Percentiles rank a stretch among this genome's conserved stretches.
These are phyloP conservation scores for Nothoprocta pentlandii DNA, from an alignment of 2,113 vertebrate species.

Conservation along the genomic window DNA sequence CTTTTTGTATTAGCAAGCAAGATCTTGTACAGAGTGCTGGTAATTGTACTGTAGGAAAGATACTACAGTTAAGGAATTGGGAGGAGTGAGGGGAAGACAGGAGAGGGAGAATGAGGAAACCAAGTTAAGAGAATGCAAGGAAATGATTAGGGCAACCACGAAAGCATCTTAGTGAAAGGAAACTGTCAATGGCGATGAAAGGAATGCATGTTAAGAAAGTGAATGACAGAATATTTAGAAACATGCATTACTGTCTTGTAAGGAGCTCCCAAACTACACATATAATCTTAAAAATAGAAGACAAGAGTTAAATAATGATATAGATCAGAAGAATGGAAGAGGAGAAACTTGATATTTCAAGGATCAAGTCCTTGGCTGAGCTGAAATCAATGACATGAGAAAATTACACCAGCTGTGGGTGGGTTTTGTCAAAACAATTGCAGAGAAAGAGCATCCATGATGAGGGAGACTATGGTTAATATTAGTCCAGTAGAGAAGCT, in stretches of 20 bases:
- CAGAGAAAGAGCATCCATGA: neutral
- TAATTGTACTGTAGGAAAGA: neutral
- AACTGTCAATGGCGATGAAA: neutral
- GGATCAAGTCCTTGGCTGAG: neutral
- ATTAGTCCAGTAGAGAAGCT: constrained; percentile 20
- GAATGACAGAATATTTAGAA: neutral
- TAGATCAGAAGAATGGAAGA: neutral
- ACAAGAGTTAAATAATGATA: neutral
- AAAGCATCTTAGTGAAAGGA: neutral
- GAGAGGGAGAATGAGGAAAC: neutral
- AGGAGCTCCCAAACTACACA: neutral
- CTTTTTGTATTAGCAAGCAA: constrained; percentile 8
- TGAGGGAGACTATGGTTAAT: neutral
- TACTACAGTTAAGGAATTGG: neutral
- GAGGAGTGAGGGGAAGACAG: too few species aligned
- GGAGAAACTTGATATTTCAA: neutral
- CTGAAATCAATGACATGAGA: neutral
- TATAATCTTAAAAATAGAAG: neutral
- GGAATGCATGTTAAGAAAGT: neutral
- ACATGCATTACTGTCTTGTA: neutral
- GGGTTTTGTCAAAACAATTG: neutral
- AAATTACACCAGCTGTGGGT: neutral
- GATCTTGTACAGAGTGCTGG: neutral
- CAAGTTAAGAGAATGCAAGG: neutral
- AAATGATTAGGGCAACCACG: neutral